Evolutionary conservation across 2,113 vertebrate genomes (phyloP).

Genomic region (Stegastes partitus): DNA sequence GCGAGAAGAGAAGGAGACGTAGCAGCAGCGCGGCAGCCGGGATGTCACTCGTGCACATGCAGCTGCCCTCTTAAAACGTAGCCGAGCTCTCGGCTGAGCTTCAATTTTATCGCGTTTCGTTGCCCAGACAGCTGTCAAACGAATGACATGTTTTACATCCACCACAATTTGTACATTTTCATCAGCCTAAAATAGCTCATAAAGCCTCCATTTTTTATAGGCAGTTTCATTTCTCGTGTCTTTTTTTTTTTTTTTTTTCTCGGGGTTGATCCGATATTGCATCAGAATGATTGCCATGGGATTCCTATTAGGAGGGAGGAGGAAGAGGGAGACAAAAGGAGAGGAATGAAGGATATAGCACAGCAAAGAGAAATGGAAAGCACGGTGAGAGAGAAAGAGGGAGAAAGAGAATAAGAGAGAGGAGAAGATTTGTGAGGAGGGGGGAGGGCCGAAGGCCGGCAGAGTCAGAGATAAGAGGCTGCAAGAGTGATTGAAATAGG

Average conservation of each 20-base stretch:
- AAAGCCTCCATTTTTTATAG: slow-evolving; percentile 59
- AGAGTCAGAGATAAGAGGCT: slow-evolving; percentile 81
- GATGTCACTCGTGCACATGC: slow-evolving; percentile 46
- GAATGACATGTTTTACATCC: slow-evolving; percentile 69
- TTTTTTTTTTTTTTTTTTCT: slow-evolving; percentile 61
- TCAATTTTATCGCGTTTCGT: slow-evolving; percentile 52
- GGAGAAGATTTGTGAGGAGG: slow-evolving; percentile 59
- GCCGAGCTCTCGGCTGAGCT: slow-evolving; percentile 35
- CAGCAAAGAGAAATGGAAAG: slow-evolving; percentile 38
- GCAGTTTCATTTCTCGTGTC: slow-evolving; percentile 61
- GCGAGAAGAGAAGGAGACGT: slow-evolving; percentile 31
- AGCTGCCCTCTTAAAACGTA: slow-evolving; percentile 46
- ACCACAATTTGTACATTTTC: slow-evolving; percentile 72
- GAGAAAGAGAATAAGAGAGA: slow-evolving; percentile 35
- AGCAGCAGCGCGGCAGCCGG: too few species aligned
- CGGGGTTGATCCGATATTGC: slow-evolving; percentile 68
- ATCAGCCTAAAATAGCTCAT: slow-evolving; percentile 63
- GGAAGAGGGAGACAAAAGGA: slow-evolving; percentile 37
- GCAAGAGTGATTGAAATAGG: slow-evolving; percentile 83
- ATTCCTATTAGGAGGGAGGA: slow-evolving; percentile 58
- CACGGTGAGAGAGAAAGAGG: slow-evolving; percentile 26
- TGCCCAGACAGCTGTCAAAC: slow-evolving; percentile 69
- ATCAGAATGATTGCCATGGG: slow-evolving; percentile 72
- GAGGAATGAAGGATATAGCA: slow-evolving; percentile 44
- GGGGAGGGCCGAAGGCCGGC: slow-evolving; percentile 67